Base-by-base conservation (phyloP, 2,113 vertebrate genomes). In the Clarias magur region DNA sequence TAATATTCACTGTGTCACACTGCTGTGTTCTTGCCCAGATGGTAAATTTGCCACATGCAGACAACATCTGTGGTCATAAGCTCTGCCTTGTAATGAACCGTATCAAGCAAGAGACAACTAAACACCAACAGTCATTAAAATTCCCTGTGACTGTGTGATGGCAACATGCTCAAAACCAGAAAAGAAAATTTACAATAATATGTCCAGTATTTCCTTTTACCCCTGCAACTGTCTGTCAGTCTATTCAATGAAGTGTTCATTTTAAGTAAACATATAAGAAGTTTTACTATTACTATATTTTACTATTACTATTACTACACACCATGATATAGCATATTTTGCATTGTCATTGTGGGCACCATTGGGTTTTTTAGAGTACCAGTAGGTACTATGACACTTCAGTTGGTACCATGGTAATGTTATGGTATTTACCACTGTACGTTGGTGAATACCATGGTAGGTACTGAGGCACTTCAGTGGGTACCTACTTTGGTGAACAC, bases 61-160 rank as follows among this genome's bases (percentile, higher is more conserved):
- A n/a, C 65, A 85, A 63, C 60, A 85, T 80, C 83, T 85, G 73
- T 90, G 85, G 54, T 82, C 85, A 88, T 88, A 72, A 88, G 72
- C 87, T 85, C 30, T 54, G 42, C 79, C 75, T 81, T 78, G 38
- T 89, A 85, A 85, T 87, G 68, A 87, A 65, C 60, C 72, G 25
- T 68, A 67, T 76, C 30, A 68, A 88, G 56, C 57, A 62, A 11
- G 68, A 82, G 54, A 73, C 38, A 48, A n/a, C 34, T 86, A 86
- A 86, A 86, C 73, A 82, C 67, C 56, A 60, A 60, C 67, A 62
- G 67, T 59, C 54, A 11, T 54, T 17, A 84, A 85, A 57, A 59
- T 42, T 73, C 21, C 25, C 25, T 54, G 73, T 54, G 84, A 23
- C 25, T 80, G 12, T 65, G 73, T 38, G n/a, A 67, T 48, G 12